Percentiles rank a stretch among this genome's conserved stretches.
Evolutionary conservation across 2,797 vertebrate genomes (phyloP).

Genomic region (Acanthornis magna): DNA sequence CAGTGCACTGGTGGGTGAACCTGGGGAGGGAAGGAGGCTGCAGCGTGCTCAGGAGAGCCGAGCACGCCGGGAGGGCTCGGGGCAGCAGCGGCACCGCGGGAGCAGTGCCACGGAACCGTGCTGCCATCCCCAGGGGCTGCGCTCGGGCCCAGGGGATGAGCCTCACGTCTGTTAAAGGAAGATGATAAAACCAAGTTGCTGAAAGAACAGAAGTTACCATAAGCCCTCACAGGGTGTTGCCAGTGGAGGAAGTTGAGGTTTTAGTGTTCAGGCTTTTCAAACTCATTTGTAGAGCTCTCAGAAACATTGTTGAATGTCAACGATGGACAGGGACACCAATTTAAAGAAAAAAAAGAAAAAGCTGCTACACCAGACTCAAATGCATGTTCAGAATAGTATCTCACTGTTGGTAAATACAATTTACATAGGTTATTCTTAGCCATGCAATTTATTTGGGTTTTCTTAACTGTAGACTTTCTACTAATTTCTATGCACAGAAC

Average conservation of each 20-base stretch:
- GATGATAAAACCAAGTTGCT: neutral
- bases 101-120: neutral
- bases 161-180: neutral
- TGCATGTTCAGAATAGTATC: neutral
- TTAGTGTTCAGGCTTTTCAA: neutral
- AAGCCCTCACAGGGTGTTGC: neutral
- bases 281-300: neutral
- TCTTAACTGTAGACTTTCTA: neutral
- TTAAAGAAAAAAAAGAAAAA: neutral
- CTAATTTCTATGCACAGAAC: slow-evolving; percentile 4
- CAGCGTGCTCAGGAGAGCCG: neutral
- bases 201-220: neutral
- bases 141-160: fast-evolving
- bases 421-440: neutral
- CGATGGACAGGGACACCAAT: neutral
- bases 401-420: slow-evolving; percentile 10
- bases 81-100: neutral
- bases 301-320: neutral
- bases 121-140: neutral
- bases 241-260: neutral
- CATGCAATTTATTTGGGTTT: neutral
- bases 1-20: neutral
- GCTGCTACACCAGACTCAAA: neutral
- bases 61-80: neutral
- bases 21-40: neutral